A percentile compares a stretch with the other conserved stretches of the same genome.
Conservation (phyloP, 2,113 vertebrate genomes). For the Delphinapterus leucas region DNA sequence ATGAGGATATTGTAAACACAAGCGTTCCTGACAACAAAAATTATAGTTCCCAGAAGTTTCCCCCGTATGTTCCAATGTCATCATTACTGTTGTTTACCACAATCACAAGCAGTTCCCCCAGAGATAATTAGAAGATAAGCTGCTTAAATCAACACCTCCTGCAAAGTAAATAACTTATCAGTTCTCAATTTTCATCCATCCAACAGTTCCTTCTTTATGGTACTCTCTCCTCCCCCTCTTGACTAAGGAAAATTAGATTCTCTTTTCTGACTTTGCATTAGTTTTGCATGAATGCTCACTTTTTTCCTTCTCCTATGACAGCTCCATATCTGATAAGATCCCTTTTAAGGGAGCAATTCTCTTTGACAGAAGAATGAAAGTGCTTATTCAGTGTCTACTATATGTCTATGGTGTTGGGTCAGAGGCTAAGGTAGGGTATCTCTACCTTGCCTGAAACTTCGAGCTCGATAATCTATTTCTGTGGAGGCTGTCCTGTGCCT, state of each 20-base stretch:
- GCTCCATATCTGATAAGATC: neutral
- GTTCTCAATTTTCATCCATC: neutral
- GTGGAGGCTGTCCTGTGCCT: neutral
- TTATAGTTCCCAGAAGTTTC: conserved; percentile 48
- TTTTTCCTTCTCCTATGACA: neutral
- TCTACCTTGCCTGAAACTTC: neutral
- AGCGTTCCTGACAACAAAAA: conserved; percentile 29
- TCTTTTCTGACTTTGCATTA: neutral
- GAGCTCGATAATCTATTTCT: neutral
- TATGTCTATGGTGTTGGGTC: neutral
- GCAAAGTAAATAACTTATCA: conserved; percentile 8
- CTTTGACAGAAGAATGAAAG: conserved; percentile 1
- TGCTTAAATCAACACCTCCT: conserved; percentile 3
- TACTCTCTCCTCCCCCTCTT: neutral
- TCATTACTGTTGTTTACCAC: neutral
- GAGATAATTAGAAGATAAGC: neutral
- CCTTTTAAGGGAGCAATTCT: neutral
- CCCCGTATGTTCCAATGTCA: conserved; percentile 36
- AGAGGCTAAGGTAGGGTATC: neutral
- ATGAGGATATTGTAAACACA: neutral
- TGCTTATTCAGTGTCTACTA: neutral
- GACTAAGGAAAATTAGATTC: neutral
- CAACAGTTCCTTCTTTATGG: neutral
- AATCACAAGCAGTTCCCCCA: neutral
- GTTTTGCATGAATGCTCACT: neutral